phyloP scores from a whole-genome alignment of 2,888 invertebrate genomes.

The Autographa pulchrina region DNA sequence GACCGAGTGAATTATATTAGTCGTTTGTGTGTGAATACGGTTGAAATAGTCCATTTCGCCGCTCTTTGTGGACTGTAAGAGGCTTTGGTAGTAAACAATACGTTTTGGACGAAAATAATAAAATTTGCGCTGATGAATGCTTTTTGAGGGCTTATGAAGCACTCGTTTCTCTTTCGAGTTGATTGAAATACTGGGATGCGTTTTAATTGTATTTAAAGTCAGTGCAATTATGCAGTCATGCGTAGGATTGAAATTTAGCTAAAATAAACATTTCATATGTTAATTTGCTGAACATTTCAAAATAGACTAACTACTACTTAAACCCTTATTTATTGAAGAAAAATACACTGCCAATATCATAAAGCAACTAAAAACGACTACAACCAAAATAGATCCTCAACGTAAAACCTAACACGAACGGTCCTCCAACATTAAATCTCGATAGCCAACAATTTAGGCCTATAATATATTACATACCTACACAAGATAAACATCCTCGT shows the following conservation, averaged over 20 bases:
- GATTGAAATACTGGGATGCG: conserved; percentile 11
- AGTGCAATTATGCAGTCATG: background rate
- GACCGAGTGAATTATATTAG: conserved; percentile 78
- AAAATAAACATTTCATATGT: no score
- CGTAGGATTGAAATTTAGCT: background rate
- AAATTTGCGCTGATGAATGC: conserved; percentile 62
- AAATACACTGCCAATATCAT: no score
- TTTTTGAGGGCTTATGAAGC: conserved; percentile 54
- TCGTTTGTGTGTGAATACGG: conserved; percentile 78
- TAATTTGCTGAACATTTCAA: no score
- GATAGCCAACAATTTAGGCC: conserved; percentile 36
- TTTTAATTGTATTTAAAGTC: background rate
- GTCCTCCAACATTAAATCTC: conserved; percentile 36
- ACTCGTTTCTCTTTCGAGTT: conserved; percentile 42
- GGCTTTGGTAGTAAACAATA: conserved; percentile 73
- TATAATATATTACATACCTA: conserved; percentile 48
- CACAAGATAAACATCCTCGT: conserved; percentile 58
- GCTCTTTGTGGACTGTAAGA: conserved; percentile 72
- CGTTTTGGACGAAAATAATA: conserved; percentile 64
- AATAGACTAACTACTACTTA: no score
- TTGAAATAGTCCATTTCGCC: conserved; percentile 76
- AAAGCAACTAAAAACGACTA: no score
- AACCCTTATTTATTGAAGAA: no score
- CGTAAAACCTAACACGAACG: conserved; percentile 22
- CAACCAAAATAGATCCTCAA: background rate